These are phyloP conservation scores for Okapia johnstoni DNA, from an alignment of 2,113 vertebrate genomes.

Conservation along the genomic window DNA sequence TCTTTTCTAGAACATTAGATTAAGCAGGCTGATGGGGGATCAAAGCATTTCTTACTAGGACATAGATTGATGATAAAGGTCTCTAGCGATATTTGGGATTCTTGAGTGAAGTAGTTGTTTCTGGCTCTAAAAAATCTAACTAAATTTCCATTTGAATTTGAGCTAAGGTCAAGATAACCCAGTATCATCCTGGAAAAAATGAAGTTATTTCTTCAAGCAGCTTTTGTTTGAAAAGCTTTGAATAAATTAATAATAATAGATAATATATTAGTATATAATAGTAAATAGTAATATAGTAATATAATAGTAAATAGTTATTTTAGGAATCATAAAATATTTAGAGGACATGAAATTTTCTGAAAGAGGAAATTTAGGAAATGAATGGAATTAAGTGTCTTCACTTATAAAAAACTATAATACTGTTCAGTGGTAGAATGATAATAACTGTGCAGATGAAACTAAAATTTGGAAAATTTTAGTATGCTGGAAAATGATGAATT, in stretches of 20 bases:
- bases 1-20: conserved; percentile 14
- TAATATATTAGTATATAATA: background rate
- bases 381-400: background rate
- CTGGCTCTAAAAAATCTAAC: background rate
- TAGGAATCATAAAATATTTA: background rate
- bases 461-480: background rate
- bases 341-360: background rate
- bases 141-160: background rate
- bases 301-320: background rate
- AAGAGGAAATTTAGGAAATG: conserved; percentile 14
- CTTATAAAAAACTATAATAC: background rate
- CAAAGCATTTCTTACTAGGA: background rate
- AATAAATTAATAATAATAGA: background rate
- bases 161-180: conserved; percentile 38
- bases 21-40: background rate
- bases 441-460: background rate
- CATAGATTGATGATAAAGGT: background rate
- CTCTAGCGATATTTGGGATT: background rate
- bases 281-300: background rate
- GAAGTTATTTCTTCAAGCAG: background rate
- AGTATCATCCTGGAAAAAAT: conserved; percentile 7
- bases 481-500: background rate
- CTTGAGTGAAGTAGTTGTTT: background rate
- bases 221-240: conserved; percentile 26
- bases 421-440: background rate